Percentiles rank a stretch among this genome's conserved stretches.
These are phyloP conservation scores for Eupeodes corollae DNA, from an alignment of 1,140 invertebrate genomes.

Conservation along the genomic window DNA sequence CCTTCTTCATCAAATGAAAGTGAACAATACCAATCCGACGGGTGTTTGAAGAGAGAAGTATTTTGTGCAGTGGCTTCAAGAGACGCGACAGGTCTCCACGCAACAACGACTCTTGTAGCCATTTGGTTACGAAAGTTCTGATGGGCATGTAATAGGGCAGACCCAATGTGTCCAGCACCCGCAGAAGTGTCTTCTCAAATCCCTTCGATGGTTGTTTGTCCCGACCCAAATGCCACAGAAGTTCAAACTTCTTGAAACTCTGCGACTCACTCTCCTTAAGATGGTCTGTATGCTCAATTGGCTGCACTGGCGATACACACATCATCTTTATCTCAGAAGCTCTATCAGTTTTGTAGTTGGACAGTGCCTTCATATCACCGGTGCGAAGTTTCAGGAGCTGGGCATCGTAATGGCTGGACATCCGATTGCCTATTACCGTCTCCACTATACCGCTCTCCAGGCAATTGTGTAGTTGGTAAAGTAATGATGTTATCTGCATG, in stretches of 20 bases:
- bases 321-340: conserved; percentile 27
- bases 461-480: conserved; percentile 34
- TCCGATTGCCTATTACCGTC: conserved; percentile 28
- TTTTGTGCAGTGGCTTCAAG: conserved; percentile 65
- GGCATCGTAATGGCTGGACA: conserved; percentile 11
- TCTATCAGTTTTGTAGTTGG: conserved; percentile 15
- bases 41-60: conserved; percentile 70
- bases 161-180: conserved; percentile 28
- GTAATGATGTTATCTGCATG: conserved; percentile 21
- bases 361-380: background rate
- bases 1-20: conserved; percentile 63
- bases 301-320: conserved; percentile 14
- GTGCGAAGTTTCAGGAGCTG: background rate
- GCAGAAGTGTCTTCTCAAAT: conserved; percentile 32
- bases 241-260: conserved; percentile 61
- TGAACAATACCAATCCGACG: conserved; percentile 77
- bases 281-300: conserved; percentile 11
- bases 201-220: conserved; percentile 43
- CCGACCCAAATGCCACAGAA: conserved; percentile 69
- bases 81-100: conserved; percentile 66
- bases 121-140: conserved; percentile 35
- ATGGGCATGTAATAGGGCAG: conserved; percentile 33
- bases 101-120: conserved; percentile 46
- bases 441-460: conserved; percentile 34
- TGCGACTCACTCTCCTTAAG: conserved; percentile 42